Percentiles rank a stretch among this genome's conserved stretches.
Evolutionary conservation across 2,888 invertebrate species (phyloP).

Genomic region (Chalcis sispes): DNA sequence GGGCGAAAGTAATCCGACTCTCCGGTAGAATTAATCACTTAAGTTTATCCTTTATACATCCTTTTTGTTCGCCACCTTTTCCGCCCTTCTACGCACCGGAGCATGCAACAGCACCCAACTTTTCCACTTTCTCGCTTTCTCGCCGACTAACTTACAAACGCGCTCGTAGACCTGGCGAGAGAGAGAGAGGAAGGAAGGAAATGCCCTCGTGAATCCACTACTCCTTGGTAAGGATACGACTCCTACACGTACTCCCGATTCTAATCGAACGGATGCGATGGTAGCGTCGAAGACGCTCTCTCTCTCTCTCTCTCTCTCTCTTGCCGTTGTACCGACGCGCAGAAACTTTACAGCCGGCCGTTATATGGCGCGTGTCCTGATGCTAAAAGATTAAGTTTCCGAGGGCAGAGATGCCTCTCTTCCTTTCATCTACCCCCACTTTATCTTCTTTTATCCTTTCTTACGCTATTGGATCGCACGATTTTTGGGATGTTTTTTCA

Average conservation of each 20-base stretch:
- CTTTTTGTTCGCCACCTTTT: background rate
- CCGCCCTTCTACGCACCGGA: background rate
- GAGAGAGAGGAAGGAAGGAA: background rate
- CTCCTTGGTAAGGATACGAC: background rate
- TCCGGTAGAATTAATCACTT: constrained; percentile 18
- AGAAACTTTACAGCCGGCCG: constrained; percentile 12
- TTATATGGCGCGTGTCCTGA: constrained; percentile 9
- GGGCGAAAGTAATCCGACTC: constrained; percentile 16
- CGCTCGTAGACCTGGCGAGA: too few species aligned
- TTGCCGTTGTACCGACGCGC: background rate
- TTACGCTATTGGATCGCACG: too few species aligned
- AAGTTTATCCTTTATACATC: constrained; percentile 13
- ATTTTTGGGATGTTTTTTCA: too few species aligned
- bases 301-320: background rate
- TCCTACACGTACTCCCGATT: constrained; percentile 3
- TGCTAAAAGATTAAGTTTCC: constrained; percentile 41
- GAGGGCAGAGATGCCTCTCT: too few species aligned
- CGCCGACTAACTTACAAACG: background rate
- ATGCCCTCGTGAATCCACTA: background rate
- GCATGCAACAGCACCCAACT: background rate
- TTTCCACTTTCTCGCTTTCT: background rate
- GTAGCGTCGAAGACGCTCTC: background rate
- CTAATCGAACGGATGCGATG: constrained; percentile 11
- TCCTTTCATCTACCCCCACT: too few species aligned
- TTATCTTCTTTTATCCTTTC: too few species aligned